phyloP scores from a whole-genome alignment of 2,113 vertebrate species.

The Anseranas semipalmata region DNA sequence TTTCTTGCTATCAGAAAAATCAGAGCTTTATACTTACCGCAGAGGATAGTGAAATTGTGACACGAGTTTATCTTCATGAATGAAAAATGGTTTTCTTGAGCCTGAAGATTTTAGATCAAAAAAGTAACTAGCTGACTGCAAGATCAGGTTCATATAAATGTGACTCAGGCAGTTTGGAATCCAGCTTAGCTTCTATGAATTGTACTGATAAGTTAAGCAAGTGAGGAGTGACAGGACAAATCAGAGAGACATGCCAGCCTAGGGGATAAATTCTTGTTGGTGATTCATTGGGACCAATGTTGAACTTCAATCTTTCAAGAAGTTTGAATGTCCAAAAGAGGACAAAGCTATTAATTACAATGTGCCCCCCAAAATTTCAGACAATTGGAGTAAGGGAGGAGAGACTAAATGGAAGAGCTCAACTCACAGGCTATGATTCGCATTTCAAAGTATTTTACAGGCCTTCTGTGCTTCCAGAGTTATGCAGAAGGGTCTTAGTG shows the following conservation, averaged over 20 bases:
- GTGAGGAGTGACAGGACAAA: neutral
- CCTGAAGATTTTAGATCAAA: neutral
- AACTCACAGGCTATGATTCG: neutral
- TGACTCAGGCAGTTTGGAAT: neutral
- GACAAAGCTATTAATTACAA: neutral
- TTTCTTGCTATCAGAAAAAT: neutral
- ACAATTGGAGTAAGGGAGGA: neutral
- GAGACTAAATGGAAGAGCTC: neutral
- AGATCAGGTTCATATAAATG: neutral
- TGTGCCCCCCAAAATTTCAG: neutral
- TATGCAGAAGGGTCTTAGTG: neutral
- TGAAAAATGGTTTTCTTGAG: neutral
- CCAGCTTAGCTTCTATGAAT: neutral
- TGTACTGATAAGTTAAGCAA: neutral
- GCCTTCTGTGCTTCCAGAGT: neutral
- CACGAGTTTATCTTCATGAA: neutral
- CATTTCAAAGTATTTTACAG: neutral
- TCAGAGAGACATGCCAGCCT: neutral
- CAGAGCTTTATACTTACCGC: neutral
- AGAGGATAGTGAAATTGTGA: neutral
- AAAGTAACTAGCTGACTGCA: neutral
- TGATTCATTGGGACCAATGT: neutral
- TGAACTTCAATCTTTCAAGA: neutral
- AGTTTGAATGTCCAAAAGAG: neutral
- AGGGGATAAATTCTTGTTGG: neutral